A percentile compares a stretch with the other conserved stretches of the same genome.
These are phyloP conservation scores for Holothuria glaberrima DNA, from an alignment of 35 echinoderm and acorn worm species.

Conservation along the genomic window DNA sequence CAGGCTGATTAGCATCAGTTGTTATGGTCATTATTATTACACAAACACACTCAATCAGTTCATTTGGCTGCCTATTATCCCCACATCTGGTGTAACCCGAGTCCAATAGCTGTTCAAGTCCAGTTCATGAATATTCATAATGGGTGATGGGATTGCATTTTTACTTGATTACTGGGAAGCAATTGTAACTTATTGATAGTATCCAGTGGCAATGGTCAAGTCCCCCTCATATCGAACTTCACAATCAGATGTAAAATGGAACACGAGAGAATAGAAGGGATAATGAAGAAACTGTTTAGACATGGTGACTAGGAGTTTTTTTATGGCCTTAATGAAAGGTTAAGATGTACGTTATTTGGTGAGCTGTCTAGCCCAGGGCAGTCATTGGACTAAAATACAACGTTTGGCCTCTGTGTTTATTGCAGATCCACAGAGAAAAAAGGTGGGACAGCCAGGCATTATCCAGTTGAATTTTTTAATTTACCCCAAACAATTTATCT, in stretches of 20 bases:
- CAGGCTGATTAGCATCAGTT: too few relatives aligned
- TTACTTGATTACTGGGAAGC: background rate
- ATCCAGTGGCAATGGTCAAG: constrained; percentile 25
- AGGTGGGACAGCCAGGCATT: too few relatives aligned
- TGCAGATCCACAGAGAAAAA: too few relatives aligned
- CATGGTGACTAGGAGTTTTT: background rate
- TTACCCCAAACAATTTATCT: too few relatives aligned
- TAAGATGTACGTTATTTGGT: constrained; percentile 5
- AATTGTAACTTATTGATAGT: constrained; percentile 3
- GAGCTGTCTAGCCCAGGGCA: constrained; percentile 7
- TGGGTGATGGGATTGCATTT: constrained; percentile 26
- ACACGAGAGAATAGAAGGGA: background rate
- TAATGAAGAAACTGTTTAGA: too few relatives aligned
- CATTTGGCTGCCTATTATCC: constrained; percentile 2
- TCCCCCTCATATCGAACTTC: background rate
- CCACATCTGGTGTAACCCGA: constrained; percentile 30
- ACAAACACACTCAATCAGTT: constrained; percentile 10
- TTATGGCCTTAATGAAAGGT: constrained; percentile 10
- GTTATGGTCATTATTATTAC: constrained; percentile 34
- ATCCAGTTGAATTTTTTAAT: too few relatives aligned
- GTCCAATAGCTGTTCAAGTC: constrained; percentile 16
- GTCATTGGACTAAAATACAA: constrained; percentile 29
- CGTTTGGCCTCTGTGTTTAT: constrained; percentile 14
- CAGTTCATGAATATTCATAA: constrained; percentile 31
- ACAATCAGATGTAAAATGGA: background rate